Evolutionary conservation across 1,140 invertebrate species (phyloP).

Genomic region (Parasteatoda tepidariorum): DNA sequence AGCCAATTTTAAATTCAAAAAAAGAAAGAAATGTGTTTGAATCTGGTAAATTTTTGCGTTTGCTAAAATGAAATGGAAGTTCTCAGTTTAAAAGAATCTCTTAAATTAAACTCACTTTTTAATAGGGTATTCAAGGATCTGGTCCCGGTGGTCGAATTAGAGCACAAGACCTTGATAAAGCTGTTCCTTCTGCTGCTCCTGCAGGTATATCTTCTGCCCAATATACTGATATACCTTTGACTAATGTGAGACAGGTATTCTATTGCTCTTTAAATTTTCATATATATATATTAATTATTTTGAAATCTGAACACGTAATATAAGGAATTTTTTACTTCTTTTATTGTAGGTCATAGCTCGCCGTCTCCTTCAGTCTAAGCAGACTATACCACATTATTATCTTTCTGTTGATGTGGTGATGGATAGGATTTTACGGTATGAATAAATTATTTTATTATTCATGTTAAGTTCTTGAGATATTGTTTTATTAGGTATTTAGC

Average conservation of each 20-base stretch:
- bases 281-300: background rate
- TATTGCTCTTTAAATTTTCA: background rate
- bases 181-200: slow-evolving; percentile 68
- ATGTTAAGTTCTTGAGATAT: no score
- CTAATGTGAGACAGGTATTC: slow-evolving; percentile 81
- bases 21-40: no score
- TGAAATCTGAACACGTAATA: background rate
- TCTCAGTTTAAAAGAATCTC: no score
- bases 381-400: slow-evolving; percentile 97
- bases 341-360: slow-evolving; percentile 83
- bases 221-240: slow-evolving; percentile 86
- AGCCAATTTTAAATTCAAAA: no score
- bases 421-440: slow-evolving; percentile 77
- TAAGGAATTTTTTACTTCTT: background rate
- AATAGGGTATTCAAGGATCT: slow-evolving; percentile 73
- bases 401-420: slow-evolving; percentile 87
- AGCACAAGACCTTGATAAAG: slow-evolving; percentile 80
- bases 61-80: no score
- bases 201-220: background rate
- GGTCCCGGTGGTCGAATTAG: slow-evolving; percentile 91
- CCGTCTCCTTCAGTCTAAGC: slow-evolving; percentile 90
- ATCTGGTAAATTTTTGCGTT: no score
- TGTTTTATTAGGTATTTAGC: no score
- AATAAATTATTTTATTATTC: slow-evolving; percentile 65
- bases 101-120: background rate